These are phyloP conservation scores for Adelphocoris suturalis DNA, from an alignment of 2,888 invertebrate species.

Conservation along the genomic window DNA sequence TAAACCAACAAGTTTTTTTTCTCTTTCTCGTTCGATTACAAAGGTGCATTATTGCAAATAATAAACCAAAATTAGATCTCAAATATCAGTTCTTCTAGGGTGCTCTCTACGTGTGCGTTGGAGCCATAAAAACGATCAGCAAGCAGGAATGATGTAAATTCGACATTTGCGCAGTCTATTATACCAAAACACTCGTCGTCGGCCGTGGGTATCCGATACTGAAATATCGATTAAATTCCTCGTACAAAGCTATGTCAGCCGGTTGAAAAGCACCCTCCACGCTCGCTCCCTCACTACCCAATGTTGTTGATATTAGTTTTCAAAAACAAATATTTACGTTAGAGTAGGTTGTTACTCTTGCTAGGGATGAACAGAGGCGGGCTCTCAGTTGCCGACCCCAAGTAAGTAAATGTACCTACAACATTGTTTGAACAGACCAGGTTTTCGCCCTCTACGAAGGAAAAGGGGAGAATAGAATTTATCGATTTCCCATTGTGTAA, in stretches of 20 bases:
- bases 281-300: conserved; percentile 23
- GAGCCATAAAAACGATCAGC: too few relatives aligned
- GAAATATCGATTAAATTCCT: neutral
- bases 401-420: conserved; percentile 48
- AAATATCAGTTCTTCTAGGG: too few relatives aligned
- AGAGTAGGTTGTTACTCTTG: conserved; percentile 25
- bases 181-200: neutral
- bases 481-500: neutral
- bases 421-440: conserved; percentile 47
- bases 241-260: neutral
- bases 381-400: conserved; percentile 22
- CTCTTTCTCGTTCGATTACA: too few relatives aligned
- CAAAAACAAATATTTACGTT: conserved; percentile 29
- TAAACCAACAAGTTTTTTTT: too few relatives aligned
- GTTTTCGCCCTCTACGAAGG: neutral
- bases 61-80: too few relatives aligned
- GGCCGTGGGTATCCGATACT: neutral
- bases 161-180: neutral
- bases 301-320: conserved; percentile 34
- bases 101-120: too few relatives aligned
- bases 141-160: too few relatives aligned
- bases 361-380: conserved; percentile 29
- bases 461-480: neutral
- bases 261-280: neutral
- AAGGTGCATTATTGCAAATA: too few relatives aligned